Percentiles rank a stretch among this genome's conserved stretches.
phyloP scores from a whole-genome alignment of 2,113 vertebrate species.

The Ancistrus triradiatus region DNA sequence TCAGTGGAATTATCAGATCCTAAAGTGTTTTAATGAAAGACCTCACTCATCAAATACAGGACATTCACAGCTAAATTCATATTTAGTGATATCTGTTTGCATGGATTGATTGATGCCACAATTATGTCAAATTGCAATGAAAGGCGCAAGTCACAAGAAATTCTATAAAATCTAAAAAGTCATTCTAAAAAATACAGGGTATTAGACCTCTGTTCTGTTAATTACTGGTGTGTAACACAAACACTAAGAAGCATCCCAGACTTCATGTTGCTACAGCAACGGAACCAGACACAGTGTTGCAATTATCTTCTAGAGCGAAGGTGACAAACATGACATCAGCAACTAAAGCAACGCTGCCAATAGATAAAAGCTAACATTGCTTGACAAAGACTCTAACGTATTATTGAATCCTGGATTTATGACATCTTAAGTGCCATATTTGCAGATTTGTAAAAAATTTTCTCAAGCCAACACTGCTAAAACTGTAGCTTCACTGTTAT shows the following conservation, averaged over 20 bases:
- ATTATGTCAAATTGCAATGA: neutral
- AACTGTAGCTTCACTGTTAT: too few species aligned
- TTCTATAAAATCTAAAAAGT: conserved; percentile 1
- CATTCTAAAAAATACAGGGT: neutral
- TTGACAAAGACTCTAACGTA: too few species aligned
- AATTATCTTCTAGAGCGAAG: conserved; percentile 23
- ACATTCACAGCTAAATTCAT: too few species aligned
- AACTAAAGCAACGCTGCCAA: neutral
- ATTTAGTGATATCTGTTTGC: too few species aligned
- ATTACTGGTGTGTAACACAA: conserved; percentile 1
- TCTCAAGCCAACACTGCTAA: too few species aligned
- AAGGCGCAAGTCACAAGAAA: too few species aligned
- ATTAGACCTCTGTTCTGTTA: conserved; percentile 12
- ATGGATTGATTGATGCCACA: neutral
- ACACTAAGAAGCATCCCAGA: conserved; percentile 9
- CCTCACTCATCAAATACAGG: too few species aligned
- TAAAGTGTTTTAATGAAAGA: too few species aligned
- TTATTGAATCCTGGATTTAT: too few species aligned
- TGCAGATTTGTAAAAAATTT: too few species aligned
- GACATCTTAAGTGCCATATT: too few species aligned
- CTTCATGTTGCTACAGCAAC: conserved; percentile 44
- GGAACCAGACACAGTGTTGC: neutral
- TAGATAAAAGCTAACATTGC: neutral
- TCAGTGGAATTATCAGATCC: too few species aligned
- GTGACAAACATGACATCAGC: conserved; percentile 10